Evolutionary conservation across 2,797 vertebrate species (phyloP), one percentile per base, ranked within the genome.

Genomic region (Sebastes alutus): DNA sequence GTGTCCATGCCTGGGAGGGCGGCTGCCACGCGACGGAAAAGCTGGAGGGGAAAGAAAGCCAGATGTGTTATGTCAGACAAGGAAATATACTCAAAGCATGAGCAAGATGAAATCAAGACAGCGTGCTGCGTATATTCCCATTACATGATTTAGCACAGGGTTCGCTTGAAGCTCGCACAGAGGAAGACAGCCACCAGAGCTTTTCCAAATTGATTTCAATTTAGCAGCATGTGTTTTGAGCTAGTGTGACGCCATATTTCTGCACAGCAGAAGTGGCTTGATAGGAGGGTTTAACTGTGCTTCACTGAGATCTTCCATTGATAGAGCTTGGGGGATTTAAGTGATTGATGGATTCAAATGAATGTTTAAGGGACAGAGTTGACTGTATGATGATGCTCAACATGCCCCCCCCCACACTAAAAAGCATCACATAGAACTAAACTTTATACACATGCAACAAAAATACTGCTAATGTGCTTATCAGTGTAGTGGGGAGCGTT

Each of bases 1-100:
- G 96, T 98, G 88, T 99, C 99, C 99, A 99, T 99, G 78, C 99
- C 99, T 82, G 99, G 99, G 89, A 99, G 96, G 88, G 99, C 98
- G 46, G 99, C 99, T 77, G 99, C 98, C 93, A 99, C 98, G 2
- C 98, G 98, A 84, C 99, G 97, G 95, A 99, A 99, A 91, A 99
- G 98, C 99, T 99, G 90, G n/a, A 85, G 78, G 46, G 84, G 78
- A 86, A 58, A 82, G 54, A 78, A 58, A 86, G 84, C 5, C 66
- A 80, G 67, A 78, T 70, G 14, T 52, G 14, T 73, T 75, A 59
- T 64, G 80, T 88, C 75, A 91, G 75, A 64, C 33, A 11, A 20
- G 23, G 23, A 81, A 68, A 88, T 38, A 38, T 16, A 75, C 33
- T 62, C 6, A 22, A 20, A 27, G 29, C 7, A 38, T 7, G 30